phyloP scores from a whole-genome alignment of 1,140 invertebrate species.

The Tribolium castaneum region DNA sequence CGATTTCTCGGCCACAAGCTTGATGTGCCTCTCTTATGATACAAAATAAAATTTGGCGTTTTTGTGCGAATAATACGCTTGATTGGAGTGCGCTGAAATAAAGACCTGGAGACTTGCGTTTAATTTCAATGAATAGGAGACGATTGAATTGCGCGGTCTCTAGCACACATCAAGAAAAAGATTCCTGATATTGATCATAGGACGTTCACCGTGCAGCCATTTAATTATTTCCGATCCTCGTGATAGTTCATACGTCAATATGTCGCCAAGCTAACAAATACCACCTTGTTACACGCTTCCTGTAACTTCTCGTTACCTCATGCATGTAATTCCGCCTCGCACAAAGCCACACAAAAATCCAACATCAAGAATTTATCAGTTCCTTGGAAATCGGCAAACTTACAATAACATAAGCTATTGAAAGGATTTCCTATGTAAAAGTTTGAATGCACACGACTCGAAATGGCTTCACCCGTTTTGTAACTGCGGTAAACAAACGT shows the following conservation, averaged over 20 bases:
- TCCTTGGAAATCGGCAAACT: background rate
- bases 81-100: background rate
- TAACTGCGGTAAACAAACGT: background rate
- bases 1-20: too few relatives aligned
- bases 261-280: slow-evolving; percentile 23
- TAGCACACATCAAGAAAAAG: background rate
- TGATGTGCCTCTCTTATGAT: too few relatives aligned
- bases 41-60: too few relatives aligned
- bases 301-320: slow-evolving; percentile 4
- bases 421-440: background rate
- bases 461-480: too few relatives aligned
- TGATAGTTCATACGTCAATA: slow-evolving; percentile 35
- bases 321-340: background rate
- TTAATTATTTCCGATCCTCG: slow-evolving; percentile 32
- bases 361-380: background rate
- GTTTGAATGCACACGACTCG: background rate
- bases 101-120: background rate
- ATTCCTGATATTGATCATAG: slow-evolving; percentile 6
- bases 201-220: slow-evolving; percentile 1
- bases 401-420: background rate
- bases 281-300: slow-evolving; percentile 22
- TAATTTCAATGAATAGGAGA: background rate
- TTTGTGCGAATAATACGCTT: background rate
- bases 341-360: background rate
- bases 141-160: background rate